A percentile compares a stretch with the other conserved stretches of the same genome.
These are phyloP conservation scores for Theodoxus fluviatilis DNA, from an alignment of 2,888 invertebrate species.

Conservation along the genomic window DNA sequence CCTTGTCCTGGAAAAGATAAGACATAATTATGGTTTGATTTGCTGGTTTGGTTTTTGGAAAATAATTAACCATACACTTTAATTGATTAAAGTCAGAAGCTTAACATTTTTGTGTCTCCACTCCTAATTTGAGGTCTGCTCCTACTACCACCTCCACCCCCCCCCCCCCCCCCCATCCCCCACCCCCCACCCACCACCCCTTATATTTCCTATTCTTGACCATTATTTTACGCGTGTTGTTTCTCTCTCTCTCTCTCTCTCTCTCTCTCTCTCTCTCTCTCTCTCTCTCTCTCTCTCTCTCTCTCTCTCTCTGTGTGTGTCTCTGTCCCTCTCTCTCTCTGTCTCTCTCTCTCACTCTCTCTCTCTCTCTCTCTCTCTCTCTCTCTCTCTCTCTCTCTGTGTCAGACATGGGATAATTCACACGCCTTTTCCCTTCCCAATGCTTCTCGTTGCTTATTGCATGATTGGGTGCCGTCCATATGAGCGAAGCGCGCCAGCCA, in stretches of 20 bases:
- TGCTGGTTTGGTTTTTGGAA: too few relatives aligned
- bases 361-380: background rate
- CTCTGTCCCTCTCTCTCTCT: background rate
- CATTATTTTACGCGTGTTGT: background rate
- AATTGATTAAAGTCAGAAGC: too few relatives aligned
- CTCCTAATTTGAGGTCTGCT: background rate
- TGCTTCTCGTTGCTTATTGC: too few relatives aligned
- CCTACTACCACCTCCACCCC: background rate
- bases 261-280: constrained; percentile 14
- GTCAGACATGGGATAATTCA: too few relatives aligned
- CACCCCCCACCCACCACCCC: background rate
- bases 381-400: background rate
- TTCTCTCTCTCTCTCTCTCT: constrained; percentile 1
- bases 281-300: background rate
- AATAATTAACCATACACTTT: too few relatives aligned
- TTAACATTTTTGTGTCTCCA: background rate
- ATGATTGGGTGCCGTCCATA: too few relatives aligned
- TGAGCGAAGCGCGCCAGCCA: too few relatives aligned
- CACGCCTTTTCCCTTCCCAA: too few relatives aligned
- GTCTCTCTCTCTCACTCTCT: background rate
- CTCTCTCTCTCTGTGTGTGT: background rate
- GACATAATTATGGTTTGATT: too few relatives aligned
- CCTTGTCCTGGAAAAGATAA: too few relatives aligned
- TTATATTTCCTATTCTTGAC: background rate
- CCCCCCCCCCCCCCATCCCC: background rate